Percentiles rank a stretch among this genome's conserved stretches.
Evolutionary conservation across 2,888 invertebrate genomes (phyloP).

Genomic region (Acanthacorydalis orientalis): DNA sequence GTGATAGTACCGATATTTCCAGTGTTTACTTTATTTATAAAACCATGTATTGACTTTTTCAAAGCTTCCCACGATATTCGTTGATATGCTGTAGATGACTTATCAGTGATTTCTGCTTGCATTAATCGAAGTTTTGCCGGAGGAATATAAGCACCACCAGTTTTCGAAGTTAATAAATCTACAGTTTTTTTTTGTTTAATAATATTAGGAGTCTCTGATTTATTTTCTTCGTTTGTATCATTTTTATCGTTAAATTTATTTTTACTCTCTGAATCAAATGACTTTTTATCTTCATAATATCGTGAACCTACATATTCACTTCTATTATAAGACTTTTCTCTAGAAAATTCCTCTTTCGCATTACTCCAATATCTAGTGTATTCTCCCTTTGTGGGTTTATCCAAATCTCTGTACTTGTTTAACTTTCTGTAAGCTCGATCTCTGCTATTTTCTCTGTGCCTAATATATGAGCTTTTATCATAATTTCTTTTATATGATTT

Average conservation of each 20-base stretch:
- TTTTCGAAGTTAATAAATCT: conserved; percentile 64
- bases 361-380: conserved; percentile 22
- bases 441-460: conserved; percentile 3
- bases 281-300: conserved; percentile 16
- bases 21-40: conserved; percentile 94
- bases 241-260: conserved; percentile 10
- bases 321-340: conserved; percentile 19
- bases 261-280: conserved; percentile 7
- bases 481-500: too few relatives aligned
- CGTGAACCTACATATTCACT: conserved; percentile 19
- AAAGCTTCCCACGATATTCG: conserved; percentile 96
- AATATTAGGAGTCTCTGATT: conserved; percentile 17
- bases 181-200: conserved; percentile 29
- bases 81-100: conserved; percentile 87
- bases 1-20: conserved; percentile 88
- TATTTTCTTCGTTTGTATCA: conserved; percentile 11
- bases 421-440: conserved; percentile 6
- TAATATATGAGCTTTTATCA: too few relatives aligned
- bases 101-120: conserved; percentile 93
- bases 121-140: conserved; percentile 89
- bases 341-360: conserved; percentile 14
- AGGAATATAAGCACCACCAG: conserved; percentile 95
- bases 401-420: conserved; percentile 10
- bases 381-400: conserved; percentile 10
- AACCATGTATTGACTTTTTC: conserved; percentile 95